Percentiles rank a stretch among this genome's conserved stretches.
These are phyloP conservation scores for Heteromyza rotundicornis DNA, from an alignment of 2,888 invertebrate genomes.

Conservation along the genomic window DNA sequence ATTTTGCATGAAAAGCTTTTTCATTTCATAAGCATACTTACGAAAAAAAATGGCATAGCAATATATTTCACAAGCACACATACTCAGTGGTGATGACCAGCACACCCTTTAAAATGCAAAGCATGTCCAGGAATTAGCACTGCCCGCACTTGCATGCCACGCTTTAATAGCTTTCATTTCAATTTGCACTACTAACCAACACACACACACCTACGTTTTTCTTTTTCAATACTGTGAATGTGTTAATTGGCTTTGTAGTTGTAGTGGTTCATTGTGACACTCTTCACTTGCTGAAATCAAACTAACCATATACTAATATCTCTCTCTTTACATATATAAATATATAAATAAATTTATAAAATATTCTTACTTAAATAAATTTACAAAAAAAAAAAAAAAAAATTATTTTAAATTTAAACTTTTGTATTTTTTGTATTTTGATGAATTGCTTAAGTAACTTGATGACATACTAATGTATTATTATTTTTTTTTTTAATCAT, in stretches of 20 bases:
- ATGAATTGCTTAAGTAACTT: background rate
- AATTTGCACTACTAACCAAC: background rate
- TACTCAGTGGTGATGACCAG: background rate
- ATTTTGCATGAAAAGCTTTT: conserved; percentile 1
- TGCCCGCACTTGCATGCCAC: too few relatives aligned
- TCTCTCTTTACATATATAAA: background rate
- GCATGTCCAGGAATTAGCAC: too few relatives aligned
- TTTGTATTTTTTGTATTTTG: conserved; percentile 1
- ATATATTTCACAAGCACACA: background rate
- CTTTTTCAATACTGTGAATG: background rate
- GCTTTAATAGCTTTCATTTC: too few relatives aligned
- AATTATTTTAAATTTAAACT: background rate
- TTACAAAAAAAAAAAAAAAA: too few relatives aligned
- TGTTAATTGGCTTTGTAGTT: background rate
- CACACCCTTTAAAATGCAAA: too few relatives aligned
- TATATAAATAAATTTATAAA: background rate
- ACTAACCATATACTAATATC: background rate
- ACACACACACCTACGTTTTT: background rate
- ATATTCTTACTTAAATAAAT: background rate
- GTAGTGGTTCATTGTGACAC: background rate
- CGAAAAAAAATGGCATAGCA: background rate
- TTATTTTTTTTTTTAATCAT: conserved; percentile 25
- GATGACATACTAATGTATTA: conserved; percentile 36
- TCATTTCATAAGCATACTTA: background rate
- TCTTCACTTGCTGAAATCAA: background rate